Evolutionary conservation across 2,888 invertebrate species (phyloP).

Genomic region (Molanna angustata): DNA sequence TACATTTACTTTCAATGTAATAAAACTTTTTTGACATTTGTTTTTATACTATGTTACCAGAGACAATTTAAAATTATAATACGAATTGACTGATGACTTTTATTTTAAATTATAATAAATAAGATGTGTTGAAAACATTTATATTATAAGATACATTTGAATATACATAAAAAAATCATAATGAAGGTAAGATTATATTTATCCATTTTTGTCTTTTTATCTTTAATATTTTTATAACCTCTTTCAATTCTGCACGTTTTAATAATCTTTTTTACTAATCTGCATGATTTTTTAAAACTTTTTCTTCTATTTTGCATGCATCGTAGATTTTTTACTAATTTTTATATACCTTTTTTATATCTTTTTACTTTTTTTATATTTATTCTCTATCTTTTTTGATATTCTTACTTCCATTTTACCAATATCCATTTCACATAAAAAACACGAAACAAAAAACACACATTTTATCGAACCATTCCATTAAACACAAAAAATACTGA

Average conservation of each 20-base stretch:
- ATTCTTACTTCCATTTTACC: conserved; percentile 32
- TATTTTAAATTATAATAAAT: too few relatives aligned
- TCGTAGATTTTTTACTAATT: conserved; percentile 35
- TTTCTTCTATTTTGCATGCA: conserved; percentile 33
- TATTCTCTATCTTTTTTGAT: conserved; percentile 23
- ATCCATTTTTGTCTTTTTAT: too few relatives aligned
- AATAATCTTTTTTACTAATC: conserved; percentile 35
- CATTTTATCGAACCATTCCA: not conserved
- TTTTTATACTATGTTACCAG: too few relatives aligned
- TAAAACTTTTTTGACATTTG: too few relatives aligned
- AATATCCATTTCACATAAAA: conserved; percentile 12
- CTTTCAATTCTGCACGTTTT: too few relatives aligned
- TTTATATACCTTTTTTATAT: conserved; percentile 26
- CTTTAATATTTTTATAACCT: not conserved
- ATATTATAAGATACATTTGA: too few relatives aligned
- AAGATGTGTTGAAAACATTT: too few relatives aligned
- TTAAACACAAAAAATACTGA: conserved; percentile 4
- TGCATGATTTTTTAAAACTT: conserved; percentile 32
- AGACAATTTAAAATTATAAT: too few relatives aligned
- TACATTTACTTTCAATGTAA: too few relatives aligned
- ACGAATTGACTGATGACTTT: too few relatives aligned
- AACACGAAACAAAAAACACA: conserved; percentile 16
- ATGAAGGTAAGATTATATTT: too few relatives aligned
- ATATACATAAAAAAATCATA: too few relatives aligned
- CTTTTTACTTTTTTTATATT: conserved; percentile 21